These are phyloP conservation scores for Megaptera novaeangliae DNA, from an alignment of 2,113 vertebrate genomes.

Conservation along the genomic window DNA sequence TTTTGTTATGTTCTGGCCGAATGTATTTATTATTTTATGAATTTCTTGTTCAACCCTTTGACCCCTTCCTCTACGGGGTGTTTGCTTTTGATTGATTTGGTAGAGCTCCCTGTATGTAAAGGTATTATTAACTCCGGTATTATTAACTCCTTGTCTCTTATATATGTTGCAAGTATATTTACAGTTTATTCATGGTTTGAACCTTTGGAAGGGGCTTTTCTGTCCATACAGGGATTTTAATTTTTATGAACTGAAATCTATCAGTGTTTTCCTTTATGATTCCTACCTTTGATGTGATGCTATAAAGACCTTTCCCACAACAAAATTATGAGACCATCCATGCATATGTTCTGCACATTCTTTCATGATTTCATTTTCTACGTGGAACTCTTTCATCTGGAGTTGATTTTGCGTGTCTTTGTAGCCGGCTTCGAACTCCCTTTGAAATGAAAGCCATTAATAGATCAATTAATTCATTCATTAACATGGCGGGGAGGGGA, in stretches of 20 bases:
- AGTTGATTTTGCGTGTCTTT: neutral
- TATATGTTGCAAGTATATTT: neutral
- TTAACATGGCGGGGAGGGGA: neutral
- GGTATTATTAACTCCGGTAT: neutral
- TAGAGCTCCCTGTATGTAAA: neutral
- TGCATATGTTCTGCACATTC: neutral
- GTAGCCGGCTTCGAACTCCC: neutral
- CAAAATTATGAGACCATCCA: neutral
- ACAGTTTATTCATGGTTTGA: neutral
- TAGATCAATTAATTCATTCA: neutral
- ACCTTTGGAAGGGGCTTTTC: neutral
- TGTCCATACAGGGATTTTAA: neutral
- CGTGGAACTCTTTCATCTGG: neutral
- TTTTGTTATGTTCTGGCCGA: neutral
- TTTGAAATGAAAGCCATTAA: conserved; percentile 20
- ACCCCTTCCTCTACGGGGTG: neutral
- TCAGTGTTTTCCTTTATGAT: neutral
- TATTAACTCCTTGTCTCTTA: neutral
- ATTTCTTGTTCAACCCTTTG: neutral
- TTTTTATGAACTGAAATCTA: neutral
- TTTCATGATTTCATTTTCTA: neutral
- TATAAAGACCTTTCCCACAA: neutral
- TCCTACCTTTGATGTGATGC: neutral
- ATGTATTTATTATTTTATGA: neutral
- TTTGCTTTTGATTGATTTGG: neutral